Evolutionary conservation across 2,113 vertebrate species (phyloP).

Genomic region (Passer domesticus): DNA sequence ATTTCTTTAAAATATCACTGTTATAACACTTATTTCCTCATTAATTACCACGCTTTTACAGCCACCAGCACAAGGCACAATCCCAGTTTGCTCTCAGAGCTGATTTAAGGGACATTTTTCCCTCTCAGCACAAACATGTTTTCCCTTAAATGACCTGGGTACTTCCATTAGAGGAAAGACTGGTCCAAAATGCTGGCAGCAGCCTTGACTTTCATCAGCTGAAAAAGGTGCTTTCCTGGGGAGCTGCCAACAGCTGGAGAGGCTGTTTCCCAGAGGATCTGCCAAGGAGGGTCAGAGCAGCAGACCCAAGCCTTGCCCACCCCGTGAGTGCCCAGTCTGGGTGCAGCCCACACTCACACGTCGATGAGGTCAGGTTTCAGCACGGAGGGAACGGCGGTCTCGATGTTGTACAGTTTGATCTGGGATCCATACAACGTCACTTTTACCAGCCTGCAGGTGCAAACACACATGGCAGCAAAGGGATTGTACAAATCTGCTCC

Average conservation of each 20-base stretch:
- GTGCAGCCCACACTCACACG: constrained; percentile 84
- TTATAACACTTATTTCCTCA: background rate
- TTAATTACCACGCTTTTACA: background rate
- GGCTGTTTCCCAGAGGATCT: background rate
- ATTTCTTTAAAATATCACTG: background rate
- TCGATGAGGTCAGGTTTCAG: constrained; percentile 96
- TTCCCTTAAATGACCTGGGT: background rate
- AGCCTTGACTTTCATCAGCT: background rate
- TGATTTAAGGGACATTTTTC: background rate
- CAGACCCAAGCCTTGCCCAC: background rate
- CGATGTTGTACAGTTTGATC: constrained; percentile 94
- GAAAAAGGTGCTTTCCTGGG: background rate
- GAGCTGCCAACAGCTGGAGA: background rate
- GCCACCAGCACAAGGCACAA: background rate
- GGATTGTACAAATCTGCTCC: background rate
- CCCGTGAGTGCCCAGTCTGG: accelerated
- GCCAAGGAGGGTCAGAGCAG: background rate
- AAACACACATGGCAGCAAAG: background rate
- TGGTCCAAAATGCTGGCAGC: background rate
- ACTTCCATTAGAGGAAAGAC: background rate
- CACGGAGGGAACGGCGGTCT: constrained; percentile 95
- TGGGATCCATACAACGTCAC: constrained; percentile 95
- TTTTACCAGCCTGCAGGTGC: constrained; percentile 86
- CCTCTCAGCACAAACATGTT: background rate
- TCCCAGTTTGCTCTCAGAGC: background rate